Conservation (phyloP, 2,888 invertebrate genomes). For the Craniophora ligustri region DNA sequence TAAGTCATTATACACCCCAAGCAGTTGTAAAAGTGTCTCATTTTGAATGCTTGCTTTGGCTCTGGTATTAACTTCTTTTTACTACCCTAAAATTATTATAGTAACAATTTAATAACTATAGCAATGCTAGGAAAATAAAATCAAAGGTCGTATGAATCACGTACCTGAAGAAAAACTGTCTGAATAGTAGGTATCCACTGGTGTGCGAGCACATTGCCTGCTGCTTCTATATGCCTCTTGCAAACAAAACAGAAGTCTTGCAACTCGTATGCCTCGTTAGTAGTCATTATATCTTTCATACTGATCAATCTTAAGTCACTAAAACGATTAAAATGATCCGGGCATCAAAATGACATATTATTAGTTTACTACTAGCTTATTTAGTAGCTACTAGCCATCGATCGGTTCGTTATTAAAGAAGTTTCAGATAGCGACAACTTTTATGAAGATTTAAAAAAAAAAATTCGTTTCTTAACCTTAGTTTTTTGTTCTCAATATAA, state of each 20-base stretch:
- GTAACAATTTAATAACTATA: background rate
- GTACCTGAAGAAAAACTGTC: constrained; percentile 89
- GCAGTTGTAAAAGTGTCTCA: constrained; percentile 94
- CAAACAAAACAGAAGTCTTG: constrained; percentile 89
- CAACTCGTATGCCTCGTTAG: constrained; percentile 91
- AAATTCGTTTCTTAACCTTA: too few species aligned
- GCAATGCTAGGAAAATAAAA: too few species aligned
- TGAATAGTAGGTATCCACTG: constrained; percentile 91
- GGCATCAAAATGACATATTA: too few species aligned
- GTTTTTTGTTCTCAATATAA: too few species aligned
- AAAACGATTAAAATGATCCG: constrained; percentile 34
- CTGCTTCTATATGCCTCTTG: constrained; percentile 89
- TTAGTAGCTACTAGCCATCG: too few species aligned
- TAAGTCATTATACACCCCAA: constrained; percentile 96
- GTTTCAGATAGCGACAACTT: too few species aligned
- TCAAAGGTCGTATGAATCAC: too few species aligned
- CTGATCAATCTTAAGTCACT: constrained; percentile 90
- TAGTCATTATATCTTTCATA: constrained; percentile 86
- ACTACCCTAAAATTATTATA: constrained; percentile 84
- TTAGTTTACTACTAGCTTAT: too few species aligned
- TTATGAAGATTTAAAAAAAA: too few species aligned
- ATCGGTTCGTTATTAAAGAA: too few species aligned
- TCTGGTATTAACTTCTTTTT: constrained; percentile 92
- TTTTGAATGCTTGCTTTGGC: constrained; percentile 89
- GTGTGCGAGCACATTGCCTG: constrained; percentile 89